phyloP scores from a whole-genome alignment of 2,888 invertebrate species.

The Ectemnius lituratus region DNA sequence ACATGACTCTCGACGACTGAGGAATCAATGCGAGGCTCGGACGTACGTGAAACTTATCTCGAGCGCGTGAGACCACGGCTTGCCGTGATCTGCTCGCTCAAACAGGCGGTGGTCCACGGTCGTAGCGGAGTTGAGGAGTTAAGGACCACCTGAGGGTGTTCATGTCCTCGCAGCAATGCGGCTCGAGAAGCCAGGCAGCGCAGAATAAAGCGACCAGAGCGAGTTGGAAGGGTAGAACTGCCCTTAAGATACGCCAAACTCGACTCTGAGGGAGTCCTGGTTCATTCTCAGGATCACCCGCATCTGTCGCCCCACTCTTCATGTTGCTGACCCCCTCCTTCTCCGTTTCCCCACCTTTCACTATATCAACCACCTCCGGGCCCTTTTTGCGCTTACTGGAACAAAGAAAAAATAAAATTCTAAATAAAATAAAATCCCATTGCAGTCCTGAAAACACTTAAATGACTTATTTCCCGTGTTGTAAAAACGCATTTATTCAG shows the following conservation, averaged over 20 bases:
- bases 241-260: conserved; percentile 85
- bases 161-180: conserved; percentile 88
- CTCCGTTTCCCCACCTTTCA: conserved; percentile 66
- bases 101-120: conserved; percentile 90
- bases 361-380: not conserved
- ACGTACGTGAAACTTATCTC: conserved; percentile 22
- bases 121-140: conserved; percentile 89
- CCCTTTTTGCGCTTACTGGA: conserved; percentile 55
- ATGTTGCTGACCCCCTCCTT: conserved; percentile 52
- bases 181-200: conserved; percentile 86
- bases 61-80: conserved; percentile 17
- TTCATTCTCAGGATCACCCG: conserved; percentile 78
- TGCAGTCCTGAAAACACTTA: no score
- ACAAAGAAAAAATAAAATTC: conserved; percentile 11
- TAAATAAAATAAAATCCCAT: not conserved
- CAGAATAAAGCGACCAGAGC: conserved; percentile 86
- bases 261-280: conserved; percentile 82
- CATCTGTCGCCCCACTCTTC: conserved; percentile 78
- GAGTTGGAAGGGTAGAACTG: conserved; percentile 88
- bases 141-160: conserved; percentile 87
- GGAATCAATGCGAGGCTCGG: conserved; percentile 25
- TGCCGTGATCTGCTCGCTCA: conserved; percentile 75
- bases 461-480: no score
- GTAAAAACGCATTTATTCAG: no score
- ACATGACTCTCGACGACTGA: conserved; percentile 30